Percentiles rank a stretch among this genome's conserved stretches.
These are phyloP conservation scores for Clarias macrocephalus DNA, from an alignment of 2,113 vertebrate species.

Conservation along the genomic window DNA sequence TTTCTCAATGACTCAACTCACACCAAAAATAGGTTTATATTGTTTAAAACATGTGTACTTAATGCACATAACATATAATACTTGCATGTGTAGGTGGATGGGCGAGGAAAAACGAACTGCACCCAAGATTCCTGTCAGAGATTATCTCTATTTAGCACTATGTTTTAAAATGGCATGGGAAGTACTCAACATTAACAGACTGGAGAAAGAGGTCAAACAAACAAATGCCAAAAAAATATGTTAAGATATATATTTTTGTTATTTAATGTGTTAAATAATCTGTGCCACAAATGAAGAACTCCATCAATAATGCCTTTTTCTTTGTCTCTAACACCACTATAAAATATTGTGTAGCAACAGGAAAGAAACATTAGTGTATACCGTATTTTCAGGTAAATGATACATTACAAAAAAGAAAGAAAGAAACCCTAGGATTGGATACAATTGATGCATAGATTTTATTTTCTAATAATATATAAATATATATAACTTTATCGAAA, in stretches of 20 bases:
- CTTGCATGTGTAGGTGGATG: not conserved
- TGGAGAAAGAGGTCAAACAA: not conserved
- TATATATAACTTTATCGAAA: not conserved
- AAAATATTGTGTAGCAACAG: not conserved
- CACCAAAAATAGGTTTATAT: not conserved
- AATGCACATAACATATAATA: not conserved
- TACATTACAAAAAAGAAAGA: not conserved
- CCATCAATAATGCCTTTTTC: not conserved
- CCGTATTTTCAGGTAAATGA: not conserved
- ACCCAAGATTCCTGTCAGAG: not conserved
- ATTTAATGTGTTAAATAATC: not conserved
- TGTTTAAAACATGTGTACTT: not conserved
- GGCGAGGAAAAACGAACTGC: not conserved
- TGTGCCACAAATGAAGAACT: not conserved
- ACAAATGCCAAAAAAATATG: not conserved
- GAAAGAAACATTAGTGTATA: not conserved
- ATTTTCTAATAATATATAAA: not conserved
- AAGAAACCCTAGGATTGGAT: not conserved
- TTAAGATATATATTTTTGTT: not conserved
- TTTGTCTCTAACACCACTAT: not conserved
- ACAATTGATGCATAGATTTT: slow-evolving; percentile 10
- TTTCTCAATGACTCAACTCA: not conserved
- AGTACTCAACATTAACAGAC: not conserved
- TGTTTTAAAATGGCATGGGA: not conserved
- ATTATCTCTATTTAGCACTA: not conserved